Percentiles rank a stretch among this genome's conserved stretches.
Evolutionary conservation across 1,140 invertebrate genomes (phyloP).

Genomic region (fruit fly (Drosophila melanogaster)): DNA sequence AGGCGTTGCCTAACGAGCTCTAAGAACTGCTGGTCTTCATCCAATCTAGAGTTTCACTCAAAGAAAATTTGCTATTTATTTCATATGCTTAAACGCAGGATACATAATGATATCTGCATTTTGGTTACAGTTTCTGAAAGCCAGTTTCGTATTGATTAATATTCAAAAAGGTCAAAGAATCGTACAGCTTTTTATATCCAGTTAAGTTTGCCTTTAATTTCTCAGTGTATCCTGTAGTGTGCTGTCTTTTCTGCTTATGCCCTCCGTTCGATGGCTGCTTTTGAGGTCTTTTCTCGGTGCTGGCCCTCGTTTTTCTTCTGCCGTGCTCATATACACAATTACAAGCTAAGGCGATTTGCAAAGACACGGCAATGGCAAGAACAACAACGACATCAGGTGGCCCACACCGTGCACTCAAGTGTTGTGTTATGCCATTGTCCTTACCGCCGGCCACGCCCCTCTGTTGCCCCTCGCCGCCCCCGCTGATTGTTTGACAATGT

Average conservation of each 20-base stretch:
- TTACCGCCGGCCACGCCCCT: conserved; percentile 26
- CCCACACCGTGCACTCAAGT: conserved; percentile 66
- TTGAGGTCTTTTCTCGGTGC: conserved; percentile 21
- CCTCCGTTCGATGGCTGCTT: conserved; percentile 21
- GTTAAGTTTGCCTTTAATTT: neutral
- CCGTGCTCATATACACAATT: conserved; percentile 78
- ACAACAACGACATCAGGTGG: conserved; percentile 60
- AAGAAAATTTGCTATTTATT: neutral
- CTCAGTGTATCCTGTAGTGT: conserved; percentile 12
- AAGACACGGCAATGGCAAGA: conserved; percentile 43
- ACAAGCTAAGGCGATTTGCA: conserved; percentile 80
- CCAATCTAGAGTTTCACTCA: conserved; percentile 5
- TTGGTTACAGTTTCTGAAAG: too few species aligned
- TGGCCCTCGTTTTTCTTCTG: conserved; percentile 38
- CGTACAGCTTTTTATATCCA: too few species aligned
- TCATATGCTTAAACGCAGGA: neutral
- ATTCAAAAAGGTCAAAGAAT: too few species aligned
- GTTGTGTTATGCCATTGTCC: conserved; percentile 71
- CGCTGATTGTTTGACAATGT: conserved; percentile 75
- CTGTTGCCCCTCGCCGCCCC: neutral
- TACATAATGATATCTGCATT: too few species aligned
- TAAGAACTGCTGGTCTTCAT: conserved; percentile 13
- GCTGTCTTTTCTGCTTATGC: conserved; percentile 23
- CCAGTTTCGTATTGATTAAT: too few species aligned
- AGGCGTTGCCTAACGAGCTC: conserved; percentile 76